Evolutionary conservation across 2,888 invertebrate genomes (phyloP), one percentile per base, ranked within the genome.

Genomic region (Tenthredo mesomela): DNA sequence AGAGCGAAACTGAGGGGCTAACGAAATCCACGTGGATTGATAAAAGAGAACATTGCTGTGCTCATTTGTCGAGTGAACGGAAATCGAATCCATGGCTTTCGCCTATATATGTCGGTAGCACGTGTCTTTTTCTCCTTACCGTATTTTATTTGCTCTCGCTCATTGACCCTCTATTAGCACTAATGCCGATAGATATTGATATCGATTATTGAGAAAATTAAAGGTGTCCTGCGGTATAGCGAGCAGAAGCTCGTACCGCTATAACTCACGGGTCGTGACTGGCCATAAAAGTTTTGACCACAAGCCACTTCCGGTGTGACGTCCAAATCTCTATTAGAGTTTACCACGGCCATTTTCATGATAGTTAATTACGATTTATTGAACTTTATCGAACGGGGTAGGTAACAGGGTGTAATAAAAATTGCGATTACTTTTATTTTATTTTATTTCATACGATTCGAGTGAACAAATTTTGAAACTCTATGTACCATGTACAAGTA

Each of bases 171-270:
- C 77, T 78, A 77, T 84, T 65, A 77, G 58, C 84, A 54, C 65
- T 75, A 84, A 77, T 84, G 67, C 40, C 77, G 77, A 47, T 65
- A 58, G 84, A 71, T 65, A 77, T 77, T 67, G 65, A 84, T 77
- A 58, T 84, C 65, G 77, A 84, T 84, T 84, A 84, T 77, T 33
- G 77, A 65, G 47, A 75, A 61, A 84, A 84, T 84, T 84, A 84
- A 77, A 84, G 77, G 50, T 77, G n/a, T 78, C 37, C 78, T 29
- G 33, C 54, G 54, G 37, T 75, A 6, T 47, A 47, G 47, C 43
- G 9, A 21, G 75, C 75, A 75, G 75, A 75, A 75, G n/a, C 29
- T 70, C 15, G n/a, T 33, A 70, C 29, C 75, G 75, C 12, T 54
- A 12, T 50, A 77, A 50, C n/a, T 47, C 77, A 54, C 29, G 29